Conservation (phyloP, 2,797 vertebrate species). For the Cirrhinus mrigala region DNA sequence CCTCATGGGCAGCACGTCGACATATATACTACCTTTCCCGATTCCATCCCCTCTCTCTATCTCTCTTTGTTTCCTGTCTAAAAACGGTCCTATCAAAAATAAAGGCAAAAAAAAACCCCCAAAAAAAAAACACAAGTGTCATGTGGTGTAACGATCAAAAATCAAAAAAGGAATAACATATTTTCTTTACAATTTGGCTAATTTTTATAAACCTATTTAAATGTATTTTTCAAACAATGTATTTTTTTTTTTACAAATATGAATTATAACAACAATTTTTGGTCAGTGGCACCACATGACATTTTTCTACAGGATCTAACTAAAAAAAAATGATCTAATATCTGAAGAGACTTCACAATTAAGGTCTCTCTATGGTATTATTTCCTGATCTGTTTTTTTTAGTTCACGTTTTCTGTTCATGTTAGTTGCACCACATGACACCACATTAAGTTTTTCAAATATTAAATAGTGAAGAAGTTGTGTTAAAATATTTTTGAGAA, state of each 20-base stretch:
- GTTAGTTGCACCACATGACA: background rate
- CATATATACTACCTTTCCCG: no score
- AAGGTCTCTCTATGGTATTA: background rate
- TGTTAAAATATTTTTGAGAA: background rate
- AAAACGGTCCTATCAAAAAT: no score
- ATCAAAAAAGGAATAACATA: background rate
- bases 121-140: no score
- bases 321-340: background rate
- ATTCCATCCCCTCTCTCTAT: no score
- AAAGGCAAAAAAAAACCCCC: no score
- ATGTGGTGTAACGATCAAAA: background rate
- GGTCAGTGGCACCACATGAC: background rate
- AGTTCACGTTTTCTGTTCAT: no score
- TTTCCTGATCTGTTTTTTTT: background rate
- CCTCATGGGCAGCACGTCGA: no score
- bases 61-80: no score
- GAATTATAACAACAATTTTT: background rate
- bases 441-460: no score
- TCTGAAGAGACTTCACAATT: background rate
- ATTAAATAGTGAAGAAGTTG: background rate
- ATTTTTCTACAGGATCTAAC: background rate
- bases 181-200: background rate
- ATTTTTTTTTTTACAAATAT: background rate
- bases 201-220: background rate
- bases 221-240: background rate